Evolutionary conservation across 1,140 invertebrate genomes (phyloP).

Genomic region (Campoletis sonorensis): DNA sequence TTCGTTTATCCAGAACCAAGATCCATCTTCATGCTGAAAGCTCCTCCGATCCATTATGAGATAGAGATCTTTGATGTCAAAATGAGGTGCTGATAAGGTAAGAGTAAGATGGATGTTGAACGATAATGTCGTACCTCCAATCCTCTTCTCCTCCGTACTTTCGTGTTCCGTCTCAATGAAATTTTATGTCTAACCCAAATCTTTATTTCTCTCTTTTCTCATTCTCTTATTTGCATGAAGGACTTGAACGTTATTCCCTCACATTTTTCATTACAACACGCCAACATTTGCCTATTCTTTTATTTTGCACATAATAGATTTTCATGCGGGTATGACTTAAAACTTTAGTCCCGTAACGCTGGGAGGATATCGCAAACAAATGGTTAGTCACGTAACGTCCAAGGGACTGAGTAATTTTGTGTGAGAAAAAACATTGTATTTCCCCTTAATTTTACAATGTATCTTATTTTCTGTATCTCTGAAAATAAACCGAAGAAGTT

Average conservation of each 20-base stretch:
- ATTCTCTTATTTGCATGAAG: background rate
- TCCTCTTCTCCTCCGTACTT: conserved; percentile 10
- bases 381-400: background rate
- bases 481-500: background rate
- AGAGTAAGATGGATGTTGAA: conserved; percentile 39
- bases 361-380: background rate
- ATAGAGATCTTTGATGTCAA: conserved; percentile 36
- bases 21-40: conserved; percentile 30
- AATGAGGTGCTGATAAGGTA: conserved; percentile 44
- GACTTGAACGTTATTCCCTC: background rate
- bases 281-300: background rate
- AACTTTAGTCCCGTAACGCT: background rate
- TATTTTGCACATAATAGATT: background rate
- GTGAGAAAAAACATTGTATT: no score
- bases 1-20: conserved; percentile 35
- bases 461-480: no score
- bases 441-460: no score
- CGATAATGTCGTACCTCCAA: conserved; percentile 32
- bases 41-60: conserved; percentile 41
- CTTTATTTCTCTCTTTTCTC: background rate
- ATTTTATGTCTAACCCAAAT: background rate
- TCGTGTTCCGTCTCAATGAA: conserved; percentile 12
- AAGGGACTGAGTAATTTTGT: no score
- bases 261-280: background rate
- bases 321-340: background rate